Conservation (phyloP, 1,140 invertebrate genomes). For the Telenomus remus region DNA sequence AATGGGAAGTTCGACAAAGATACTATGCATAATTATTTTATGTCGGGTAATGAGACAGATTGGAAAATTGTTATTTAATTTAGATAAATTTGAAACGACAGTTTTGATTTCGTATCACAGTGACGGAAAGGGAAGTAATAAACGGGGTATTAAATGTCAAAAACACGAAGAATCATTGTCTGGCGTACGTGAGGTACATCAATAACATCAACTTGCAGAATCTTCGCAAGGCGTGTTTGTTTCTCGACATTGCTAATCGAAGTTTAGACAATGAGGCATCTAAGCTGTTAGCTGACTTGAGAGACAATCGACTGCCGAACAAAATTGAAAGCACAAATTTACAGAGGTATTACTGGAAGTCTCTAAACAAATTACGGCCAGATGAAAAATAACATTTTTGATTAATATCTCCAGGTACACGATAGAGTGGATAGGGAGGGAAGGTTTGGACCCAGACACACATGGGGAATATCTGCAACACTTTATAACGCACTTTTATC, state of each 20-base stretch:
- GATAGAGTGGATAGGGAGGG: conserved; percentile 97
- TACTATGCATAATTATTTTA: conserved; percentile 98
- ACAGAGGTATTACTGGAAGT: conserved; percentile 36
- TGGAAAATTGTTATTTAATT: background rate
- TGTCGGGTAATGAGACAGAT: conserved; percentile 86
- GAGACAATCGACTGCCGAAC: conserved; percentile 89
- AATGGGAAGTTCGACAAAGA: conserved; percentile 92
- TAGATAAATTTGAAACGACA: background rate
- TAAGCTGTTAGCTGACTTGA: conserved; percentile 90
- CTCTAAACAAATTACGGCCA: too few species aligned
- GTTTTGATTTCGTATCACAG: conserved; percentile 73
- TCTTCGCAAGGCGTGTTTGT: conserved; percentile 93
- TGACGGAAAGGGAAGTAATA: conserved; percentile 97
- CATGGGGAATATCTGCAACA: conserved; percentile 96
- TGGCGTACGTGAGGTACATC: conserved; percentile 97
- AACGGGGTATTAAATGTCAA: conserved; percentile 95
- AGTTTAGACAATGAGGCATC: conserved; percentile 95
- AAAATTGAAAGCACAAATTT: conserved; percentile 93
- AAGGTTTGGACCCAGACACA: conserved; percentile 93
- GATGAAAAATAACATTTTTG: too few species aligned
- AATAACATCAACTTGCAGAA: conserved; percentile 98
- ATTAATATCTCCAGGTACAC: conserved; percentile 82
- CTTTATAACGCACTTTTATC: conserved; percentile 96
- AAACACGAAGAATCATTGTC: conserved; percentile 96
- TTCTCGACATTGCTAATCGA: conserved; percentile 95